Percentiles rank a stretch among this genome's conserved stretches.
Conservation (phyloP, 1,140 invertebrate species). For the Scaptomyza hsui region DNA sequence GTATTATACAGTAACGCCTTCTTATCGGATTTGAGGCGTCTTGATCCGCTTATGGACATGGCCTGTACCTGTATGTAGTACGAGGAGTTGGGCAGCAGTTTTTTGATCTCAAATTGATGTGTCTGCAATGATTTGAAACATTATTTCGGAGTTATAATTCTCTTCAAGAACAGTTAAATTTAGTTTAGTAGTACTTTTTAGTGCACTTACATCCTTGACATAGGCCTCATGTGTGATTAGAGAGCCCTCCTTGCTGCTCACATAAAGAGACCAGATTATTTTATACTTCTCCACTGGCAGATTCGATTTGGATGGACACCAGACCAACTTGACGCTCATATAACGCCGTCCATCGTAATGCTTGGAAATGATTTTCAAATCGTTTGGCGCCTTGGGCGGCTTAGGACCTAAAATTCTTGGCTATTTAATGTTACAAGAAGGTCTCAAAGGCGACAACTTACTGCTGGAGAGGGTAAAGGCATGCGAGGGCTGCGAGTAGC, state of each 20-base stretch:
- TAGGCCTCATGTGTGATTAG: constrained; percentile 59
- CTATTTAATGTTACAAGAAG: background rate
- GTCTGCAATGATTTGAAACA: constrained; percentile 60
- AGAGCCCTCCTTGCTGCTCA: constrained; percentile 60
- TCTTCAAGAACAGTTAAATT: too few species aligned
- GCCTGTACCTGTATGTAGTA: constrained; percentile 90
- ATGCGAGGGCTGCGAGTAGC: constrained; percentile 87
- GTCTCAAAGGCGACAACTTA: constrained; percentile 48
- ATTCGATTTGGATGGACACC: constrained; percentile 88
- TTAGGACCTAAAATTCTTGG: constrained; percentile 85
- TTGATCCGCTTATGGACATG: constrained; percentile 87
- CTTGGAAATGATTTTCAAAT: constrained; percentile 86
- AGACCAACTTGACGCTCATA: constrained; percentile 85
- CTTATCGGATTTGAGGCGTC: constrained; percentile 88
- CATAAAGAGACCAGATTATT: constrained; percentile 77
- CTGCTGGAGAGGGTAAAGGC: constrained; percentile 87
- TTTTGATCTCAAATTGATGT: constrained; percentile 85
- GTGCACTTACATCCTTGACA: constrained; percentile 82
- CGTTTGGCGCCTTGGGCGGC: constrained; percentile 87
- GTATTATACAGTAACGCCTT: constrained; percentile 88
- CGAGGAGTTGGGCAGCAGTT: constrained; percentile 87
- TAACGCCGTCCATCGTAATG: constrained; percentile 86
- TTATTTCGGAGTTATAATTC: background rate
- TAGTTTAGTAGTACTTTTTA: too few species aligned
- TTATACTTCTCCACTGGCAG: constrained; percentile 86